These are phyloP conservation scores for Holothuria leucospilota DNA, from an alignment of 53 echinoderm and acorn worm species.

Conservation along the genomic window DNA sequence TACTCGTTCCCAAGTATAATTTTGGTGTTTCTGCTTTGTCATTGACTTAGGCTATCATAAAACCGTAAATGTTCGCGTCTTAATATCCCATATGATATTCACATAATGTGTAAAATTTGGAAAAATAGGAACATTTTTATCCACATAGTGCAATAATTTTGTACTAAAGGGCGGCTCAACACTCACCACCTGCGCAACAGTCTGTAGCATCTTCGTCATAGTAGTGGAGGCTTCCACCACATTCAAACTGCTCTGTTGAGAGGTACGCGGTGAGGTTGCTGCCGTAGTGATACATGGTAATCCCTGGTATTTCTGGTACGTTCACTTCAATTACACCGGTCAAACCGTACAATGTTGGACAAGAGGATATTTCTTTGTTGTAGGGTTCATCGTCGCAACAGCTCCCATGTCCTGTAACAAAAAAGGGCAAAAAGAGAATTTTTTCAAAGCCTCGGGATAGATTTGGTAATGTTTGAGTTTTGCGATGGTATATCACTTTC, in stretches of 20 bases:
- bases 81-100: no score
- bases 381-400: slow-evolving; percentile 7
- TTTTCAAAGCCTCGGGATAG: no score
- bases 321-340: neutral
- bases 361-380: slow-evolving; percentile 8
- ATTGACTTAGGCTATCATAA: no score
- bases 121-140: no score
- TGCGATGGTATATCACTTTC: no score
- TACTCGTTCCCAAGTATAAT: no score
- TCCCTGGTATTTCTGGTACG: neutral
- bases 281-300: neutral
- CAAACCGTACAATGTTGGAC: neutral
- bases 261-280: slow-evolving; percentile 3
- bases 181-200: slow-evolving; percentile 21
- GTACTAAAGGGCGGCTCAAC: neutral
- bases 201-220: neutral
- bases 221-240: slow-evolving; percentile 19
- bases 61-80: no score
- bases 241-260: neutral
- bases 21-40: no score
- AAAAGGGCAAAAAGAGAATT: no score
- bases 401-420: neutral
- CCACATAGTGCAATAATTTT: no score
- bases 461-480: no score
- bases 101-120: no score